Percentiles rank a stretch among this genome's conserved stretches.
Evolutionary conservation across 2,888 invertebrate genomes (phyloP).

Genomic region (Cataglyphis cursor): DNA sequence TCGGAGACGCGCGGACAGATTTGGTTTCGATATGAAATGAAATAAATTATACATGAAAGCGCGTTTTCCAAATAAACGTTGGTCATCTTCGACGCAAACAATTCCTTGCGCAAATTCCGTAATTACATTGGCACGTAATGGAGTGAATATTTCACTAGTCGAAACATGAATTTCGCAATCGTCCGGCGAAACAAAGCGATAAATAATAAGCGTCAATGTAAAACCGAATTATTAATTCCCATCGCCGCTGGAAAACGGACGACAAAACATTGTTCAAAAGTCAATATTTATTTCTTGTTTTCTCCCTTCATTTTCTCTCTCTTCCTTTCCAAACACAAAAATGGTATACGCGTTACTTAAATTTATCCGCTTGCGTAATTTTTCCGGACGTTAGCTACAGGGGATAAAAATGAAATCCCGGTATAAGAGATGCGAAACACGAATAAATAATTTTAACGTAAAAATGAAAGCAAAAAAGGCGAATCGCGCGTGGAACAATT

Average conservation of each 20-base stretch:
- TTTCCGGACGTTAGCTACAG: slow-evolving; percentile 10
- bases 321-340: slow-evolving; percentile 18
- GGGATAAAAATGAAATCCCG: neutral
- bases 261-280: slow-evolving; percentile 24
- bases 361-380: slow-evolving; percentile 27
- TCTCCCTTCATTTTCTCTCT: neutral
- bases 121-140: slow-evolving; percentile 44
- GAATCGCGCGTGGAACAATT: slow-evolving; percentile 63
- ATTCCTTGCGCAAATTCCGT: slow-evolving; percentile 49
- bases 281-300: slow-evolving; percentile 7
- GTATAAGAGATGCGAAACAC: neutral
- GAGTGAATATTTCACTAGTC: slow-evolving; percentile 44
- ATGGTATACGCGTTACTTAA: slow-evolving; percentile 1
- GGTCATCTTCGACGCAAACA: slow-evolving; percentile 53
- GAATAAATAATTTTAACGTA: slow-evolving; percentile 58
- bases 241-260: slow-evolving; percentile 15
- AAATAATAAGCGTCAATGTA: slow-evolving; percentile 44
- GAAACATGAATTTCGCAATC: slow-evolving; percentile 36
- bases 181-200: slow-evolving; percentile 28
- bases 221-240: slow-evolving; percentile 46
- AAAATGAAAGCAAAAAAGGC: slow-evolving; percentile 35
- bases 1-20: slow-evolving; percentile 20
- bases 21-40: slow-evolving; percentile 46
- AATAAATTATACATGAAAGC: slow-evolving; percentile 47
- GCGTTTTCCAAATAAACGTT: slow-evolving; percentile 47